phyloP scores from a whole-genome alignment of 2,888 invertebrate genomes.

The Nomada fabriciana region DNA sequence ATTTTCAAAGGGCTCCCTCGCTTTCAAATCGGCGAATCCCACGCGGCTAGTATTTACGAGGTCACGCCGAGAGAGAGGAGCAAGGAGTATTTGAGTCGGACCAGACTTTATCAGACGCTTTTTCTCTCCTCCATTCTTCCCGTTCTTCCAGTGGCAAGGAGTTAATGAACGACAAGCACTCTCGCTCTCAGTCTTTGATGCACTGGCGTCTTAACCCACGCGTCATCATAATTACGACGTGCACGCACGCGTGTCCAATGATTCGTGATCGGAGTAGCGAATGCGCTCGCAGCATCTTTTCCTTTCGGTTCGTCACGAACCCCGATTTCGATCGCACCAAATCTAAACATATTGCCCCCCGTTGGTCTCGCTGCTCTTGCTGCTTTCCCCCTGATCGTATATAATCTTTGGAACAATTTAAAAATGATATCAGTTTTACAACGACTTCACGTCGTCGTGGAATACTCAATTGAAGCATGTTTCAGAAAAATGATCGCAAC shows the following conservation, averaged over 20 bases:
- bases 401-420: too few relatives aligned
- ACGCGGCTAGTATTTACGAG: slow-evolving; percentile 66
- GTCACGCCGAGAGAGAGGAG: slow-evolving; percentile 25
- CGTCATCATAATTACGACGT: slow-evolving; percentile 81
- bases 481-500: too few relatives aligned
- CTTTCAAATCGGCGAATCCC: slow-evolving; percentile 66
- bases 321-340: slow-evolving; percentile 11
- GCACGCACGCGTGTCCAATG: slow-evolving; percentile 79
- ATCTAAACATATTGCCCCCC: too few relatives aligned
- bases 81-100: slow-evolving; percentile 49
- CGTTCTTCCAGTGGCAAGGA: slow-evolving; percentile 61
- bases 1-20: slow-evolving; percentile 49
- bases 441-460: too few relatives aligned
- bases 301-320: background rate
- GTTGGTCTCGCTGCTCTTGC: too few relatives aligned
- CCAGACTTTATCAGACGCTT: slow-evolving; percentile 57
- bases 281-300: slow-evolving; percentile 22
- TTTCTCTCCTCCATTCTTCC: slow-evolving; percentile 48
- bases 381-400: too few relatives aligned
- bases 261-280: slow-evolving; percentile 78
- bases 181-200: slow-evolving; percentile 74
- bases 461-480: too few relatives aligned
- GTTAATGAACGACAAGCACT: slow-evolving; percentile 77
- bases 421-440: too few relatives aligned
- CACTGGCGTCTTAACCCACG: slow-evolving; percentile 81